Conservation (phyloP, 2,888 invertebrate species). For the Unio pictorum region DNA sequence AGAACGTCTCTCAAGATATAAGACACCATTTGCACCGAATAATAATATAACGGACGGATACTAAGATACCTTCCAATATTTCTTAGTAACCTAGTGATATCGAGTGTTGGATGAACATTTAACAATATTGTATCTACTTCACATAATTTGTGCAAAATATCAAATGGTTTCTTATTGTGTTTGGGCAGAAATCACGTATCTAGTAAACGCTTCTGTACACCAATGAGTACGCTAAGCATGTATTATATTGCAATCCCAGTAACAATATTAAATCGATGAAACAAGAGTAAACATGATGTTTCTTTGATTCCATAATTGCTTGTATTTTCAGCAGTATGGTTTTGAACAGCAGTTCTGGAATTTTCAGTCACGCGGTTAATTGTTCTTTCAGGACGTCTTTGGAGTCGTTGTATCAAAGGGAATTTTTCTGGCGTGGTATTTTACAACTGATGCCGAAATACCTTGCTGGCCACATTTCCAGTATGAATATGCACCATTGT, state of each 20-base stretch:
- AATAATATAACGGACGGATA: constrained; percentile 23
- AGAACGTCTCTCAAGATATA: constrained; percentile 13
- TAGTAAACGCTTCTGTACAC: constrained; percentile 27
- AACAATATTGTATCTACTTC: constrained; percentile 13
- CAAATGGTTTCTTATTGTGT: constrained; percentile 12
- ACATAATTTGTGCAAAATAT: constrained; percentile 6
- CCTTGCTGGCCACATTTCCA: constrained; percentile 25
- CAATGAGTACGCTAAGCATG: constrained; percentile 31
- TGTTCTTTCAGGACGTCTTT: constrained; percentile 18
- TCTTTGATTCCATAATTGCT: constrained; percentile 5
- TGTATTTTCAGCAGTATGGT: neutral
- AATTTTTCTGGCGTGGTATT: constrained; percentile 21
- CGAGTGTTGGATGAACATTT: constrained; percentile 14
- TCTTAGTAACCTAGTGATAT: constrained; percentile 19
- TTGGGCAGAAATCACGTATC: constrained; percentile 19
- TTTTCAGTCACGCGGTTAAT: constrained; percentile 1
- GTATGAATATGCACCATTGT: constrained; percentile 22
- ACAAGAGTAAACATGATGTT: neutral
- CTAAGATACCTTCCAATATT: constrained; percentile 31
- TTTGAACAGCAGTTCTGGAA: constrained; percentile 3
- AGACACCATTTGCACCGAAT: constrained; percentile 16
- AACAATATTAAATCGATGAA: constrained; percentile 8
- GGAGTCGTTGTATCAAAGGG: constrained; percentile 12
- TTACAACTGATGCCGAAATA: constrained; percentile 14
- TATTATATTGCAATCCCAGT: constrained; percentile 26